Evolutionary conservation across 1,140 invertebrate genomes (phyloP), one percentile per base, ranked within the genome.

Genomic region (Cotesia glomerata): DNA sequence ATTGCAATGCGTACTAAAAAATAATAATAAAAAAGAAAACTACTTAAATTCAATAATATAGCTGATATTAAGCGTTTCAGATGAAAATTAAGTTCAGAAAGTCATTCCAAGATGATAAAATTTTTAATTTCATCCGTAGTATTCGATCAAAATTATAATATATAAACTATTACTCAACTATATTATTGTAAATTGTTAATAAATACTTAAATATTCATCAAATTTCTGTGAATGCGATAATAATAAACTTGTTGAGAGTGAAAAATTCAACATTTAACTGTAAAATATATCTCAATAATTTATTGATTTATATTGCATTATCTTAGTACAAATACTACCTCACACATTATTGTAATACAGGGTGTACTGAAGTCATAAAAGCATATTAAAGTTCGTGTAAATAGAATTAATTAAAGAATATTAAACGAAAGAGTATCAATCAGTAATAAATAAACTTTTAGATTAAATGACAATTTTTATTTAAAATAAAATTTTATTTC

Each of bases 271-370:
- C 59, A 63, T 14, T 58, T 51, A 51, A 64, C 70, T 64, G 64
- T 49, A 69, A 74, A 75, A 70, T 76, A 59, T 54, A 80, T 79
- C 66, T 80, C 71, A 76, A 81, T 78, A 75, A 74, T 82, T 80
- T 74, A 81, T 45, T 61, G 75, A 81, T 36, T 71, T 65, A 74
- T 71, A 54, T 75, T 69, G 66, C 68, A 63, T 71, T 68, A 77
- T 74, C 81, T 77, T 80, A 85, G 84, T 86, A 86, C 84, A 87
- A 86, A 85, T 84, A 74, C 81, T 87, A 86, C 84, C 84, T 87
- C 84, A 86, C 79, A 81, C 79, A 85, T 80, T 77, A 85, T 54
- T 74, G 39, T 69, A 69, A 69, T 84, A 86, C 84, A 86, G 84
- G 84, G 85, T 85, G 84, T 82, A 81, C 80, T 78, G 74, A 80